Evolutionary conservation across 35 echinoderm and acorn worm species (phyloP).

Genomic region (Acanthaster planci): DNA sequence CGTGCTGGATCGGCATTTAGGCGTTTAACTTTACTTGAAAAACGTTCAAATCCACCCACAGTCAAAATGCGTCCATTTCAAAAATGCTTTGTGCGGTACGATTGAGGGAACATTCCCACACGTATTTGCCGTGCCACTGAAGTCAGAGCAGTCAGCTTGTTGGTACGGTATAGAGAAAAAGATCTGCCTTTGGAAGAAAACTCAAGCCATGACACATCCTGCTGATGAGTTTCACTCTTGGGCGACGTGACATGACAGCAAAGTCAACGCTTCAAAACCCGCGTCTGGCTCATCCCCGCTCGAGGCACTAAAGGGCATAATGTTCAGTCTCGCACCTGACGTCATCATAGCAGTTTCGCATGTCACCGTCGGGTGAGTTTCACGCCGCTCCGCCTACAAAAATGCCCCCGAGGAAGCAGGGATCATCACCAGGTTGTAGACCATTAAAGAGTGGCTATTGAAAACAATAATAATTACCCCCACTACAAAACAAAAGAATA

Average conservation of each 20-base stretch:
- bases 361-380: not conserved
- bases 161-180: too few relatives aligned
- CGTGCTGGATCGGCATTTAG: too few relatives aligned
- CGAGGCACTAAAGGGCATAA: not conserved
- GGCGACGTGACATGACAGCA: not conserved
- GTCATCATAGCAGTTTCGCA: conserved; percentile 3
- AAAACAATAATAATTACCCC: not conserved
- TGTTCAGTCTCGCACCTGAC: not conserved
- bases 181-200: too few relatives aligned
- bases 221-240: not conserved
- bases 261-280: not conserved
- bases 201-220: not conserved
- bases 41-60: too few relatives aligned
- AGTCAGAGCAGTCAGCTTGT: too few relatives aligned
- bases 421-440: not conserved
- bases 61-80: too few relatives aligned
- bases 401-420: not conserved
- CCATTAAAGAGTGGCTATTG: not conserved
- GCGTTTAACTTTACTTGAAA: too few relatives aligned
- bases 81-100: too few relatives aligned
- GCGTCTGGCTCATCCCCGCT: not conserved
- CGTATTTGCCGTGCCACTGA: too few relatives aligned
- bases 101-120: too few relatives aligned
- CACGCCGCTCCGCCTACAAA: not conserved
- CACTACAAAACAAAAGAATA: not conserved